A percentile compares a stretch with the other conserved stretches of the same genome.
These are phyloP conservation scores for Stomorhina lunata DNA, from an alignment of 2,888 invertebrate genomes.

Conservation along the genomic window DNA sequence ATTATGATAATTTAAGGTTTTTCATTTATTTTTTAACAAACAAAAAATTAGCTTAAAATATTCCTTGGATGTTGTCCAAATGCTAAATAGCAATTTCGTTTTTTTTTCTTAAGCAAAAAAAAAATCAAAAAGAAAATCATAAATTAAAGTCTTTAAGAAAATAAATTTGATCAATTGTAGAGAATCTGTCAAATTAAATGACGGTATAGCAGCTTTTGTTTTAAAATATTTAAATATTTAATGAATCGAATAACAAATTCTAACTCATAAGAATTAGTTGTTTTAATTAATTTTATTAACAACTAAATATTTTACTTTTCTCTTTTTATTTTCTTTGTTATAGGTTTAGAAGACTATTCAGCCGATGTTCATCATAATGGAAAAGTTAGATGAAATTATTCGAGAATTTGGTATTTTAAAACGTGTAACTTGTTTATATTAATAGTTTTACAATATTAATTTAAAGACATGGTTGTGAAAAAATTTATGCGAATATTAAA, in stretches of 20 bases:
- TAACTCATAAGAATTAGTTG: background rate
- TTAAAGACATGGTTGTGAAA: constrained; percentile 42
- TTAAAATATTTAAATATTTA: background rate
- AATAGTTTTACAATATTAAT: background rate
- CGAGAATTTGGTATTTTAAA: background rate
- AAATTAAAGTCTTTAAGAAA: background rate
- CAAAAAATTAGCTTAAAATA: constrained; percentile 11
- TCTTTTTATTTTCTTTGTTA: background rate
- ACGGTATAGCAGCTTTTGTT: background rate
- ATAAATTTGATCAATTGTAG: background rate
- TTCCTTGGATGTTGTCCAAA: constrained; percentile 33
- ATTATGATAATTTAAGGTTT: background rate
- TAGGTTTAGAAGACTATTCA: constrained; percentile 46
- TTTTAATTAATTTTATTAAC: no score
- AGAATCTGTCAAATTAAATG: background rate
- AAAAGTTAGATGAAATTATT: constrained; percentile 52
- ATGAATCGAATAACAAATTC: background rate
- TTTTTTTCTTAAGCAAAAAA: background rate
- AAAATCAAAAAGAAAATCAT: no score
- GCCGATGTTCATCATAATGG: constrained; percentile 45
- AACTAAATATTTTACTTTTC: background rate
- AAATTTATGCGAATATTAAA: background rate
- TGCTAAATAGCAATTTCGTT: background rate
- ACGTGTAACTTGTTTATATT: background rate
- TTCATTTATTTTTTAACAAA: background rate